Percentiles rank a stretch among this genome's conserved stretches.
Conservation (phyloP, 1,140 invertebrate genomes). For the Drosophila athabasca region DNA sequence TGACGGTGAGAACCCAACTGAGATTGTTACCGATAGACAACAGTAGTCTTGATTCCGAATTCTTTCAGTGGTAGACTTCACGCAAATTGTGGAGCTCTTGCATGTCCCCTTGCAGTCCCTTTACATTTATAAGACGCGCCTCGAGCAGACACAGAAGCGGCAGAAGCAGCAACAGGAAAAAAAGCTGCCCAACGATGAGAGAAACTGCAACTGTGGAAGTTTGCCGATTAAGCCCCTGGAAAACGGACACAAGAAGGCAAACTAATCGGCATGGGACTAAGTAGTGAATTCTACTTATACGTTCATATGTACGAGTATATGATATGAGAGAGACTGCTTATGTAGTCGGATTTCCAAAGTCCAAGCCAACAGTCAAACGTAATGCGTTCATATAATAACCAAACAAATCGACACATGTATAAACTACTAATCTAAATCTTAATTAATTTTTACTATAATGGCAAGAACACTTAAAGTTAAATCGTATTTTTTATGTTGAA, state of each 20-base stretch:
- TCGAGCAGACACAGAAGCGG: constrained; percentile 58
- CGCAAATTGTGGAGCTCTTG: constrained; percentile 92
- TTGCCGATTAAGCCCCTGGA: constrained; percentile 52
- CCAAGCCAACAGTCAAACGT: constrained; percentile 41
- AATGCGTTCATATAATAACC: constrained; percentile 29
- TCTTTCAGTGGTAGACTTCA: constrained; percentile 90
- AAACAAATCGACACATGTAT: constrained; percentile 36
- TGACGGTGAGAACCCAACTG: constrained; percentile 87
- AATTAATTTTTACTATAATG: constrained; percentile 39
- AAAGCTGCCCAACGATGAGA: constrained; percentile 47
- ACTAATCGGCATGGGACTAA: constrained; percentile 24
- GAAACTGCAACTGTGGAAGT: constrained; percentile 47
- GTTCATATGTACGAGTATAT: constrained; percentile 10
- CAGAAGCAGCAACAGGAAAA: constrained; percentile 58
- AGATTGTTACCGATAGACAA: background rate
- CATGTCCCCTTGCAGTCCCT: constrained; percentile 92
- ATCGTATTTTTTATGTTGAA: constrained; percentile 50
- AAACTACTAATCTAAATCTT: constrained; percentile 41
- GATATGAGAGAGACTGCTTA: constrained; percentile 54
- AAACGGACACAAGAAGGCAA: constrained; percentile 69
- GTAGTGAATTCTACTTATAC: background rate
- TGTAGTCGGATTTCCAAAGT: constrained; percentile 50
- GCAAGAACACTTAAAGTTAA: constrained; percentile 42
- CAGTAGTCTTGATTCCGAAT: background rate
- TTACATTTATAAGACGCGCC: constrained; percentile 84